Base-by-base conservation (phyloP, 2,888 invertebrate genomes). In the Drosophila demipolita region DNA sequence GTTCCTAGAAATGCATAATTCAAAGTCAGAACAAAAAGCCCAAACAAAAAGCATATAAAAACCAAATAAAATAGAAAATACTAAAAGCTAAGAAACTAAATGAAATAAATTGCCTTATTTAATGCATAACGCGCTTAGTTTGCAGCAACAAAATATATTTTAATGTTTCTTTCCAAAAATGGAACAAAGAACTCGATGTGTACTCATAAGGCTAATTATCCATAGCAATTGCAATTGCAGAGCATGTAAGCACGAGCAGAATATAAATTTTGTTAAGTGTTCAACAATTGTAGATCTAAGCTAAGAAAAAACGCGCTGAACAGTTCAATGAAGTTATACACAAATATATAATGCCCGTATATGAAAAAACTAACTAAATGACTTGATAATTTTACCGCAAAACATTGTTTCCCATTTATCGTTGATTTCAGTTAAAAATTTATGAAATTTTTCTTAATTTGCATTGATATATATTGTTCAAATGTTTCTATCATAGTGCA, bases 401-500 rank as follows among this genome's bases (percentile, higher is more conserved):
- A 8, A 20, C 17, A 12, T 32, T 48, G 17, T 49, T 26, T 17
- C 63, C 63, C 11, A 52, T 57, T 52, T 68, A 11, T 11, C 11
- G 49, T 29, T 74, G 53, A 38, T 69, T 64, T 79, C 32, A 64
- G 50, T 78, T 65, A 0, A 40, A 40, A 38, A 26, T 29, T 12
- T 7, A 23, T 8, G 15, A 49, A 66, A 42, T 77, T 60, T 36
- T 17, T 53, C 12, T 49, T 77, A 32, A 78, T 63, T 76, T 78
- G 74, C 78, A 61, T 66, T 63, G 52, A 53, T 52, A 57, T 59
- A 66, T 72, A 72, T 74, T 80, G 86, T 90, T 90, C 87, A 82
- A 78, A 90, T 82, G 88, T 90, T 90, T 90, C 90, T 90, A 90
- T 90, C 90, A 91, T 89, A 82, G 77, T 74, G 85, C 87, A 76